phyloP scores from a whole-genome alignment of 2,797 vertebrate genomes.

The Pterois miles region DNA sequence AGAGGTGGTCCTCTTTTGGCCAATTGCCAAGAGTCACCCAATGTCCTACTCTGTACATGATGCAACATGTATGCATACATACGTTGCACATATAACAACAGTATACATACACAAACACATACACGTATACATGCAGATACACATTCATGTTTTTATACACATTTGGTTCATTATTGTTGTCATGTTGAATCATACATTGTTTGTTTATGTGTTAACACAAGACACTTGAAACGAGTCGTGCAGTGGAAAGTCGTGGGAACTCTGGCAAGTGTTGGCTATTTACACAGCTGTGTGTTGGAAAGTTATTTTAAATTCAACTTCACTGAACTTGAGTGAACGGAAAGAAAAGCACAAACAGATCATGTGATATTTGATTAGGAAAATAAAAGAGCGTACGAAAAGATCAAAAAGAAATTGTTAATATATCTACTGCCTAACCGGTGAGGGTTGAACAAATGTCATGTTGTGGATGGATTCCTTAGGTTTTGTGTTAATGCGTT shows the following conservation, averaged over 20 bases:
- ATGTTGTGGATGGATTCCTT: too few relatives aligned
- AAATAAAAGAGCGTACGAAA: neutral
- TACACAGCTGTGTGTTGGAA: constrained; percentile 58
- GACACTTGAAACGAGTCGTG: neutral
- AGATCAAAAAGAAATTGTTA: neutral
- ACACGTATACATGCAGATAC: neutral
- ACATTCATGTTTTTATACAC: neutral
- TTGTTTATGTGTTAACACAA: neutral
- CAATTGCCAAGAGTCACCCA: constrained; percentile 8
- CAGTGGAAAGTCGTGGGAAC: constrained; percentile 56
- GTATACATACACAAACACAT: neutral
- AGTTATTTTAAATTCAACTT: neutral
- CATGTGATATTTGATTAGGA: neutral
- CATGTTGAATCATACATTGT: neutral
- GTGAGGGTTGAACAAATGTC: neutral
- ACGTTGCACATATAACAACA: neutral
- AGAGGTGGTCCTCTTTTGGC: constrained; percentile 21
- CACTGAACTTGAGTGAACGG: neutral
- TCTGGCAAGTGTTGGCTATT: constrained; percentile 40
- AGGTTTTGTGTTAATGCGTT: too few relatives aligned
- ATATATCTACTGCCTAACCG: neutral
- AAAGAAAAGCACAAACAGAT: neutral
- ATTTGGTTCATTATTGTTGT: neutral
- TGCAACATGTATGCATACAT: neutral
- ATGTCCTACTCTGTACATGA: neutral